These are phyloP conservation scores for Parnassius orleans DNA, from an alignment of 2,888 invertebrate species.

Conservation along the genomic window DNA sequence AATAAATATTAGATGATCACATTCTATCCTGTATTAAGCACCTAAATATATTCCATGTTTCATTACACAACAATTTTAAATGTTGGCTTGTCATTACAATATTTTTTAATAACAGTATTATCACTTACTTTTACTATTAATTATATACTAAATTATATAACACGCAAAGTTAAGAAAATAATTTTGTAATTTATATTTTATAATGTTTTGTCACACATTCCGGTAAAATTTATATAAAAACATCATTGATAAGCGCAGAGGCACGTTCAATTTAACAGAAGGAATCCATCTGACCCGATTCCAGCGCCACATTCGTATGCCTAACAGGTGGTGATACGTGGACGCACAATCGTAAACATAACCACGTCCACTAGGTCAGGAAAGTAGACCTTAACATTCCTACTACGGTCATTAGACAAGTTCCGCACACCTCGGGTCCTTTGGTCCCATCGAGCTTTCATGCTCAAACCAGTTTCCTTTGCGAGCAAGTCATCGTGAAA, in stretches of 20 bases:
- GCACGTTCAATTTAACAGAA: conserved; percentile 5
- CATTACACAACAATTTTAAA: no score
- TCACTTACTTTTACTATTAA: no score
- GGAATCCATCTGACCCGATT: conserved; percentile 16
- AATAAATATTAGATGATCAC: no score
- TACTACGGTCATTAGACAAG: conserved; percentile 58
- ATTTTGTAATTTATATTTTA: no score
- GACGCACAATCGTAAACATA: conserved; percentile 28
- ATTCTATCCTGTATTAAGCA: no score
- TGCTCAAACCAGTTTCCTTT: conserved; percentile 55
- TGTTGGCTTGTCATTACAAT: no score
- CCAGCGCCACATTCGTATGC: conserved; percentile 27
- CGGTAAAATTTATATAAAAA: conserved; percentile 4
- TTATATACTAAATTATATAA: no score
- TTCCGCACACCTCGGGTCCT: conserved; percentile 46
- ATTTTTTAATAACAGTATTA: no score
- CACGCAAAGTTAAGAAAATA: no score
- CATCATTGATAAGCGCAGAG: conserved; percentile 11
- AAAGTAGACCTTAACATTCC: conserved; percentile 63
- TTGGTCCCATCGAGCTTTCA: conserved; percentile 44
- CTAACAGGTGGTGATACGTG: conserved; percentile 30
- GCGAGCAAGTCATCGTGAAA: conserved; percentile 69
- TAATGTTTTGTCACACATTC: background rate
- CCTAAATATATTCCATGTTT: no score
- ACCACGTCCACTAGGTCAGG: conserved; percentile 46